Evolutionary conservation across 2,888 invertebrate species (phyloP).

Genomic region (Dasysyrphus albostriatus): DNA sequence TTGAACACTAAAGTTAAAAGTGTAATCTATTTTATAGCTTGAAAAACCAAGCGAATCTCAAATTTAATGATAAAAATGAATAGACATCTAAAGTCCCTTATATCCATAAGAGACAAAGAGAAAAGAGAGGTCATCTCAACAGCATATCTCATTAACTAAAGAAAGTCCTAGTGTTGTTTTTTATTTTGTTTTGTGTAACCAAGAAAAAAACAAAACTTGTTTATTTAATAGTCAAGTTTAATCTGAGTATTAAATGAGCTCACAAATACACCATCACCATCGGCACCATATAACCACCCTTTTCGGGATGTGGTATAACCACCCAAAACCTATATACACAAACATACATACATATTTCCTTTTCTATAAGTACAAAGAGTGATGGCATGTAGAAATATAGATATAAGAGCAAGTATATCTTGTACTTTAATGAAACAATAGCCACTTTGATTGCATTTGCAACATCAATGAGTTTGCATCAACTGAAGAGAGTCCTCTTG

Average conservation of each 20-base stretch:
- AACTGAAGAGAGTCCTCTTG: slow-evolving; percentile 46
- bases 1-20: no score
- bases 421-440: slow-evolving; percentile 74
- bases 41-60: no score
- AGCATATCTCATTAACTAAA: slow-evolving; percentile 15
- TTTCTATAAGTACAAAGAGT: not conserved
- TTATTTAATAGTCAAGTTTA: slow-evolving; percentile 71
- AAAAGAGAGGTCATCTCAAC: not conserved
- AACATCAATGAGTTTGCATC: slow-evolving; percentile 71
- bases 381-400: slow-evolving; percentile 1
- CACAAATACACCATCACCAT: slow-evolving; percentile 17
- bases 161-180: not conserved
- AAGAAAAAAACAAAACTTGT: slow-evolving; percentile 64
- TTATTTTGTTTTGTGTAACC: slow-evolving; percentile 8
- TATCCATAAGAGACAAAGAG: not conserved
- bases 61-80: no score
- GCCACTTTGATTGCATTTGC: slow-evolving; percentile 76
- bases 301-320: slow-evolving; percentile 1
- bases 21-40: no score
- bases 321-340: not conserved
- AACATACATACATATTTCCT: not conserved
- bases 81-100: no score
- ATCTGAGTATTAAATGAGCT: slow-evolving; percentile 56
- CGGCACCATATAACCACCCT: not conserved
- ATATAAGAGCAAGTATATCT: slow-evolving; percentile 29